A percentile compares a stretch with the other conserved stretches of the same genome.
phyloP scores from a whole-genome alignment of 2,888 invertebrate species.

The Drosophila kanekoi region DNA sequence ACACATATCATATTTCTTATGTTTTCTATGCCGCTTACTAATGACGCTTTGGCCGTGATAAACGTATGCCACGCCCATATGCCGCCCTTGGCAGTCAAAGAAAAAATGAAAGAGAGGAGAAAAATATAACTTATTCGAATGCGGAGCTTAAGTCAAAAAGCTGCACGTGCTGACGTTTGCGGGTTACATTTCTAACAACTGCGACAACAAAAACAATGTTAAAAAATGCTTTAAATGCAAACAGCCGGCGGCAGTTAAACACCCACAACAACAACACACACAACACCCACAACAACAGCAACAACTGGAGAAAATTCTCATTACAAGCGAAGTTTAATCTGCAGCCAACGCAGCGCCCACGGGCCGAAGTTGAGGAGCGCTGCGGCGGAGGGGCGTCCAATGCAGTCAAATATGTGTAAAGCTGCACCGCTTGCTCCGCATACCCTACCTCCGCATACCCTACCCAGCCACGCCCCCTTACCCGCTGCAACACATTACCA shows the following conservation, averaged over 20 bases:
- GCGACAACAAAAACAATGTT: slow-evolving; percentile 29
- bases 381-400: slow-evolving; percentile 4
- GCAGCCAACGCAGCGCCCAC: slow-evolving; percentile 57
- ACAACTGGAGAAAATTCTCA: slow-evolving; percentile 64
- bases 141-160: slow-evolving; percentile 4
- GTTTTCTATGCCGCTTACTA: slow-evolving; percentile 25
- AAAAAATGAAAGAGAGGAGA: not conserved
- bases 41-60: slow-evolving; percentile 40
- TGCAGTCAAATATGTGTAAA: slow-evolving; percentile 53
- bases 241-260: slow-evolving; percentile 59
- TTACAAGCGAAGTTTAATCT: slow-evolving; percentile 77
- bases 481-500: not conserved
- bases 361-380: slow-evolving; percentile 22
- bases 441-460: not conserved
- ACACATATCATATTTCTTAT: not conserved
- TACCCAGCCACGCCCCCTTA: not conserved
- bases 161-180: slow-evolving; percentile 46
- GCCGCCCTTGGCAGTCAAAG: slow-evolving; percentile 13
- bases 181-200: slow-evolving; percentile 42
- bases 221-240: slow-evolving; percentile 73
- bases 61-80: slow-evolving; percentile 33
- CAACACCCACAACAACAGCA: slow-evolving; percentile 29
- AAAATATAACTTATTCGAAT: slow-evolving; percentile 10
- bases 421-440: slow-evolving; percentile 17
- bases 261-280: slow-evolving; percentile 39